These are phyloP conservation scores for Gopherus evgoodei DNA, from an alignment of 2,113 vertebrate species.

Conservation along the genomic window DNA sequence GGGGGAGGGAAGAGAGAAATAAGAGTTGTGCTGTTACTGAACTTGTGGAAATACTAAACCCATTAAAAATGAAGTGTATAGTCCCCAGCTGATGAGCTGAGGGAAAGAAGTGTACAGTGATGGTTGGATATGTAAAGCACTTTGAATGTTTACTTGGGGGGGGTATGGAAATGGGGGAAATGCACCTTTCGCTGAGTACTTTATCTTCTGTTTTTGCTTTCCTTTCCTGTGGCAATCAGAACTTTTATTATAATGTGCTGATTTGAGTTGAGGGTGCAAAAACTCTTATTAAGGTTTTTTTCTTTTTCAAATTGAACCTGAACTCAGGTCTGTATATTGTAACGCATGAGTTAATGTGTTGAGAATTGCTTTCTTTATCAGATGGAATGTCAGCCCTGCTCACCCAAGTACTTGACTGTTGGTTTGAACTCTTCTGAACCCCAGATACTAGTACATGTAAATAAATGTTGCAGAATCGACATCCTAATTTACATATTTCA, in stretches of 20 bases:
- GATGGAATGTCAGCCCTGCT: slow-evolving; percentile 28
- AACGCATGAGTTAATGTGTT: slow-evolving; percentile 10
- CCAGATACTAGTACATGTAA: slow-evolving; percentile 27
- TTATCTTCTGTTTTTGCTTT: not conserved
- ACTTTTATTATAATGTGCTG: not conserved
- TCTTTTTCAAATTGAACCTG: not conserved
- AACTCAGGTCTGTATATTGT: not conserved
- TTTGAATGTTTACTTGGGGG: not conserved
- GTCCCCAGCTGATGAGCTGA: not conserved
- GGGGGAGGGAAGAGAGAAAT: too few relatives aligned
- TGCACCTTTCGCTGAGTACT: not conserved
- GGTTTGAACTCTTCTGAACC: slow-evolving; percentile 26
- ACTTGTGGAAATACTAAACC: not conserved
- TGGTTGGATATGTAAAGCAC: not conserved
- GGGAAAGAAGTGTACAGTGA: not conserved
- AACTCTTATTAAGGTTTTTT: not conserved
- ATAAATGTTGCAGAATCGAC: not conserved
- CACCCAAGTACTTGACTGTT: not conserved
- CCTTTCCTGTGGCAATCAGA: not conserved
- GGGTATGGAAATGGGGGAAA: not conserved
- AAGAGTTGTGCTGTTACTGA: not conserved
- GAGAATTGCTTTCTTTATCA: slow-evolving; percentile 25
- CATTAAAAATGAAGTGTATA: not conserved
- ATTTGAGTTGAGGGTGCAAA: slow-evolving; percentile 3
- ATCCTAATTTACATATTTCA: slow-evolving; percentile 45